Conservation (phyloP, 1,140 invertebrate genomes). For the Manduca sexta region DNA sequence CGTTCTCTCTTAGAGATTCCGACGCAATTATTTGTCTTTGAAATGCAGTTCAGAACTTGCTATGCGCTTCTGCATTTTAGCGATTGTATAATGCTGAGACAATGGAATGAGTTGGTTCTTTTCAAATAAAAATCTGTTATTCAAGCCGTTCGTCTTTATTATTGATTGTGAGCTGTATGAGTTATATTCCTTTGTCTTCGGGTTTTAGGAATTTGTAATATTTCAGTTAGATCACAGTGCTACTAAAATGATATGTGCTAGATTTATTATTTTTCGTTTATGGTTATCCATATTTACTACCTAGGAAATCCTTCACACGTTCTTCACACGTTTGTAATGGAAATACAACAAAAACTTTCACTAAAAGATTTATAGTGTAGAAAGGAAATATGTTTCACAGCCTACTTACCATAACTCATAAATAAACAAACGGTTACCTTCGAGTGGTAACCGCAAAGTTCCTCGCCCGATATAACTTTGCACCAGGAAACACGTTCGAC, state of each 20-base stretch:
- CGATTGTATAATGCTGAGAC: constrained; percentile 32
- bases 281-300: no score
- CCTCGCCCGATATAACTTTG: background rate
- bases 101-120: constrained; percentile 18
- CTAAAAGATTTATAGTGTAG: no score
- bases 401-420: constrained; percentile 5
- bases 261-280: no score
- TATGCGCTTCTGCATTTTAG: constrained; percentile 35
- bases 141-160: background rate
- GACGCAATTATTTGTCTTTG: constrained; percentile 53
- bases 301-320: no score
- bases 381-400: constrained; percentile 16
- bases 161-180: background rate
- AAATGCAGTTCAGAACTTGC: constrained; percentile 45
- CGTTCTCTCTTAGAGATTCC: constrained; percentile 32
- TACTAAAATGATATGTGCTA: no score
- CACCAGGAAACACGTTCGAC: no score
- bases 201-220: no score
- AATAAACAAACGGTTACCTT: constrained; percentile 3
- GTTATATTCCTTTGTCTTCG: background rate
- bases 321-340: no score
- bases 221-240: no score
- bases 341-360: no score
- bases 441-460: constrained; percentile 1
- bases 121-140: background rate